Conservation (phyloP, 1,140 invertebrate species). For the Helicoverpa armigera region DNA sequence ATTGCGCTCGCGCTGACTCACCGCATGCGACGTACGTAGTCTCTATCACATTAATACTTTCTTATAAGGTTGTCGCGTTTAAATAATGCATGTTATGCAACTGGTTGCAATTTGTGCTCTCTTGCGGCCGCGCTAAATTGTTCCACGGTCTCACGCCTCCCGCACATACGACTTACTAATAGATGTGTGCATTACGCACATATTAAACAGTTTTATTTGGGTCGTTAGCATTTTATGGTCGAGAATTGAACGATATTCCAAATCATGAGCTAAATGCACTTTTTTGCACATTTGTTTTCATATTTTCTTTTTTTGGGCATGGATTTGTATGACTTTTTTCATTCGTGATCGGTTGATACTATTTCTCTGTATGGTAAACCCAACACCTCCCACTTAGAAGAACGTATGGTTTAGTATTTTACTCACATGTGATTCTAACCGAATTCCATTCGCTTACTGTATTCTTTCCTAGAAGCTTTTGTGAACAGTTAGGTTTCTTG, state of each 20-base stretch:
- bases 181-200: constrained; percentile 43
- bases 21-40: constrained; percentile 76
- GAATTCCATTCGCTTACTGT: constrained; percentile 45
- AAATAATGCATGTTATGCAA: constrained; percentile 84
- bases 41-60: constrained; percentile 84
- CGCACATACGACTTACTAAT: constrained; percentile 26
- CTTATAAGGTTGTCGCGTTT: constrained; percentile 83
- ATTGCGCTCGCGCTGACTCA: constrained; percentile 78
- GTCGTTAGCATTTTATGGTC: constrained; percentile 21
- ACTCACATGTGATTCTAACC: constrained; percentile 28
- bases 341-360: background rate
- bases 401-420: constrained; percentile 17
- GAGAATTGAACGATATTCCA: constrained; percentile 22
- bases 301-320: background rate
- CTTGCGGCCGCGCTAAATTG: constrained; percentile 54
- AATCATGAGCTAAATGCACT: constrained; percentile 24
- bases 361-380: background rate
- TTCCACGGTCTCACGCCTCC: constrained; percentile 56
- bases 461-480: constrained; percentile 43
- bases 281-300: background rate
- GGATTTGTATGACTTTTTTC: constrained; percentile 19
- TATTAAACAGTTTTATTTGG: constrained; percentile 39
- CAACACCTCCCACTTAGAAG: no score
- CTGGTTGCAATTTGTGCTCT: constrained; percentile 78
- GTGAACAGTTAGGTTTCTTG: constrained; percentile 18